Base-by-base conservation (phyloP, 2,113 vertebrate species). In the Cryptomyrus ogoouensis region DNA sequence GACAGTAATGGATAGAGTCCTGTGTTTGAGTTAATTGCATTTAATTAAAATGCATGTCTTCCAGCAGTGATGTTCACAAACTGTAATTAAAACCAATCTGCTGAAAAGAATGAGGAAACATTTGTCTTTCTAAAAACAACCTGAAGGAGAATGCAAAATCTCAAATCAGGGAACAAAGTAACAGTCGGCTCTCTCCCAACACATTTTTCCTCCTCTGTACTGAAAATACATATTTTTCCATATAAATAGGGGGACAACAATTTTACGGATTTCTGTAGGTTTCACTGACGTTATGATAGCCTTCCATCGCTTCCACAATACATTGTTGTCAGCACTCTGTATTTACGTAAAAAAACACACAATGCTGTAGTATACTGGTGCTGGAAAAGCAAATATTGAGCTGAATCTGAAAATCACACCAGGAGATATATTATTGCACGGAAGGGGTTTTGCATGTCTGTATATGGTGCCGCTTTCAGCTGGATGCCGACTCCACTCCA, bases 1-100 rank as follows among this genome's bases (percentile, higher is more conserved):
- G 94, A 95, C 95, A 95, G 95, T 96, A 95, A 96, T 96, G 95
- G 94, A 96, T 95, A 95, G 94, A 94, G 94, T 94, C 94, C 94
- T 95, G 94, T 88, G 94, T 93, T 94, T 92, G 91, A 94, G 94
- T 93, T 95, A 95, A 96, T 96, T 96, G 94, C 91, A 94, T 96
- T 94, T 94, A 94, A 95, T 96, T 95, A 95, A 95, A 96, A 95
- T 95, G 94, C 94, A 95, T 95, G 94, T 93, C 93, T 93, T 94
- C 91, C 88, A 93, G 89, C 91, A 91, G 90, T 90, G 89, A 93
- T 91, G 94, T 91, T 92, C 92, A 90, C 92, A 90, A 90, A 90
- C 91, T 91, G 92, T 95, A 96, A 96, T 96, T 95, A 95, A 94
- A 95, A 95, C 94, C 77, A 95, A 95, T 96, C 94, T 87, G 93